These are phyloP conservation scores for Adelognathus sp. DNA, from an alignment of 2,888 invertebrate genomes.

Conservation along the genomic window DNA sequence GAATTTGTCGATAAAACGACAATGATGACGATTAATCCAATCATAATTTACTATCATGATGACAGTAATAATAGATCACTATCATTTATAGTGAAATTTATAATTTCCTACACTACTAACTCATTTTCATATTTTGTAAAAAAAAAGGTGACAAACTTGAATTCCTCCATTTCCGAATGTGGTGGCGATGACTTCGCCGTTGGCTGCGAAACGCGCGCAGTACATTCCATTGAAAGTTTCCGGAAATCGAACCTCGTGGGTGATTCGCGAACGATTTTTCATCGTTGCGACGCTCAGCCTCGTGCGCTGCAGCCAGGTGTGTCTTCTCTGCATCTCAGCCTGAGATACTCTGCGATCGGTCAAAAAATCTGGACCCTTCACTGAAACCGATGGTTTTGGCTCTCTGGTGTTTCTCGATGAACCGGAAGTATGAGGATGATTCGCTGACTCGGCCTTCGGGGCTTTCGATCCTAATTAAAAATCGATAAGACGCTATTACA, in stretches of 20 bases:
- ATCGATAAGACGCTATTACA: neutral
- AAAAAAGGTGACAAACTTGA: constrained; percentile 79
- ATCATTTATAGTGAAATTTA: no score
- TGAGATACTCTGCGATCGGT: constrained; percentile 64
- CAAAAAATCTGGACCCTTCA: constrained; percentile 49
- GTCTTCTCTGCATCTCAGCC: constrained; percentile 63
- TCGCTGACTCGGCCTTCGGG: constrained; percentile 4
- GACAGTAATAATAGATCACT: no score
- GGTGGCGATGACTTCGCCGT: constrained; percentile 81
- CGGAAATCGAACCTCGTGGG: constrained; percentile 72
- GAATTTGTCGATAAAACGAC: neutral
- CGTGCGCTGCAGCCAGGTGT: constrained; percentile 65
- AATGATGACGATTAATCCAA: neutral
- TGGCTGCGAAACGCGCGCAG: constrained; percentile 79
- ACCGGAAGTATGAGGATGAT: neutral
- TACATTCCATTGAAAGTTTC: constrained; percentile 76
- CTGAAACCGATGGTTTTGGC: constrained; percentile 20
- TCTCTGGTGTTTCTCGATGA: neutral
- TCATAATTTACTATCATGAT: no score
- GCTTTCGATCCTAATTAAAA: constrained; percentile 19
- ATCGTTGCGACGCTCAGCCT: constrained; percentile 55
- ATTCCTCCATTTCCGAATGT: constrained; percentile 83
- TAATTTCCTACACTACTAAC: no score
- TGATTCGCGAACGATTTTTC: constrained; percentile 63
- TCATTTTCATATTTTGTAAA: neutral